Base-by-base conservation (phyloP, 2,888 invertebrate species). In the Phengaris alcon region DNA sequence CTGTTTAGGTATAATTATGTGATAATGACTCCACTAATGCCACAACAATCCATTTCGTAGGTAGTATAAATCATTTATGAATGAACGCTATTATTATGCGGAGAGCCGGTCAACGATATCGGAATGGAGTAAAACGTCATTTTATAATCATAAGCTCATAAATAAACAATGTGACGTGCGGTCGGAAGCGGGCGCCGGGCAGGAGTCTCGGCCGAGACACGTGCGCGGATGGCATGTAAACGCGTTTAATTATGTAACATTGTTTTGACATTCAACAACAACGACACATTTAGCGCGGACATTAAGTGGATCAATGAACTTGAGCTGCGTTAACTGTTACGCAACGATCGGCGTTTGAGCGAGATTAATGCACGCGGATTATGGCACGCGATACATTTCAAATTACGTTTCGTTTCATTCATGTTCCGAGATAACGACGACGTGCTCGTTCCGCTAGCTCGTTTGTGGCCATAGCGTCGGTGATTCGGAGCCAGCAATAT, bases 261-360 rank as follows among this genome's bases (percentile, higher is more conserved):
- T 90, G 91, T 90, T 93, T 93, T 91, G 92, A 93, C 91, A 92
- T 93, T 91, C 88, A 85, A 87, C 90, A 92, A 93, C 92, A 93
- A 87, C 90, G 93, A 93, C 92, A 93, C 89, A 92, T 93, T 93
- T 92, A 91, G 90, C 86, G 87, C 87, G 86, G 88, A 87, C 88
- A 88, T 89, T 91, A 92, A 91, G 93, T 92, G 91, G 93, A 93
- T 93, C 93, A 93, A 91, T 93, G 93, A 93, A 93, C 93, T 93
- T 93, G 93, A 90, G 91, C 86, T 87, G 90, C 77, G 87, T 84
- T 86, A 85, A 82, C 80, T 84, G 86, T 93, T 90, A 91, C 91
- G 90, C 88, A 93, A 92, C 85, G 86, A 90, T 91, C 90, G 90
- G 88, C 87, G 87, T 91, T 93, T 91, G 91, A 92, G 90, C 88